Base-by-base conservation (phyloP, 1,140 invertebrate species). In the Calliphora vicina region DNA sequence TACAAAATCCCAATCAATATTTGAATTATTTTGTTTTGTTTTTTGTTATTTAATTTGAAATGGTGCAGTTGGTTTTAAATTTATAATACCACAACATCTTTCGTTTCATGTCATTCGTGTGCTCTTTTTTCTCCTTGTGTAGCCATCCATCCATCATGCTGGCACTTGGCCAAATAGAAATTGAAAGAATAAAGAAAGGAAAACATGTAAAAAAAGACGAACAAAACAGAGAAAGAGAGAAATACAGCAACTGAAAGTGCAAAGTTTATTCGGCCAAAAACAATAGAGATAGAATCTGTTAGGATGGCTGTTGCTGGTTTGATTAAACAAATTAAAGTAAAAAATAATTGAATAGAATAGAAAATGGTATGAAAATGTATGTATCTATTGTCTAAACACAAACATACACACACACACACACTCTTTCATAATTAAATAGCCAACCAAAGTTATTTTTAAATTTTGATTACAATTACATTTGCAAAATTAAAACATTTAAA, bases 251-350 rank as follows among this genome's bases (percentile, higher is more conserved):
- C 61, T 20, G 20, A 67, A 67, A 67, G 61, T 67, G 61, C 61
- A 67, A 67, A 67, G 61, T 67, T 67, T 67, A 67, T 67, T 67
- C 61, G 61, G 61, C 61, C 61, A 67, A 67, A 67, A 67, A 67
- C 61, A 67, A 67, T 67, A 67, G 61, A 67, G 10, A 35, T 67
- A 67, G 23, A 67, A 61, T 61, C 50, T 61, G 50, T 61, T 61
- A 1, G 20, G 20, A 67, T 67, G 20, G 13, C 1, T 57, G 50
- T 15, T 57, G 50, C n/a, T 67, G 17, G n/a, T 67, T 67, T 67
- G n/a, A 67, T 23, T 25, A 67, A 50, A 50, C 45, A 50, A 50
- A 50, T 50, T 50, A n/a, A 50, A 50, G 17, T 15, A 50, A 50
- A 50, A 50, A 50, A 67, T 10, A 67, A 67, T 12, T 67, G 6